phyloP scores from a whole-genome alignment of 2,797 vertebrate genomes.

The Psittacula derbiana region DNA sequence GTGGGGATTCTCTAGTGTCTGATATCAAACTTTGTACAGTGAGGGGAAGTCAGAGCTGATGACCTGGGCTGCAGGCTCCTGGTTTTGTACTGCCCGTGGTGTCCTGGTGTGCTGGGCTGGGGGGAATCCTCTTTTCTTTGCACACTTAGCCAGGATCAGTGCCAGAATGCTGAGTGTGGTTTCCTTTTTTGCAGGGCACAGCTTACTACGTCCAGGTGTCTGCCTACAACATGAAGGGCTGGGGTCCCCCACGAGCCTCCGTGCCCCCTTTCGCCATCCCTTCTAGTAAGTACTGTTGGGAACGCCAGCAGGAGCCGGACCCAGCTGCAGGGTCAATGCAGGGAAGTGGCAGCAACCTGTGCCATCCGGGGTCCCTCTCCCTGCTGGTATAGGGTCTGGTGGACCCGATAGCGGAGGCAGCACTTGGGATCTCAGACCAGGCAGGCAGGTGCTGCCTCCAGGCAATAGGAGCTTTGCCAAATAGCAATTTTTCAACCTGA shows the following conservation, averaged over 20 bases:
- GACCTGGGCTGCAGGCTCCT: accelerated
- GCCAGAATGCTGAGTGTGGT: neutral
- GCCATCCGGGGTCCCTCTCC: accelerated
- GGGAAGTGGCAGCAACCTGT: neutral
- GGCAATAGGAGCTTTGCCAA: neutral
- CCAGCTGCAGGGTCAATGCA: accelerated
- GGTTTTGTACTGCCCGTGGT: accelerated
- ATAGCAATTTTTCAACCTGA: neutral
- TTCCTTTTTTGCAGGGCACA: slow-evolving; percentile 76
- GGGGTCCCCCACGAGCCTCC: slow-evolving; percentile 82
- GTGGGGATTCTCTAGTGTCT: neutral
- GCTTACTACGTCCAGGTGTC: slow-evolving; percentile 86
- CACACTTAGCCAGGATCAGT: accelerated
- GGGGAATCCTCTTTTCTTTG: neutral
- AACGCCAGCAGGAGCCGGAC: accelerated
- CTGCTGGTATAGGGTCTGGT: neutral
- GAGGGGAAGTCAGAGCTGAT: neutral
- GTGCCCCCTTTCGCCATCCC: slow-evolving; percentile 82
- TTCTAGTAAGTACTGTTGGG: slow-evolving; percentile 83
- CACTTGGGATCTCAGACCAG: neutral
- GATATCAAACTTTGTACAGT: neutral
- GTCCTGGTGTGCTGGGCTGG: neutral
- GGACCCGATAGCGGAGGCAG: neutral
- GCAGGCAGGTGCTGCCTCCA: neutral
- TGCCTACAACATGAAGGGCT: slow-evolving; percentile 94